A percentile compares a stretch with the other conserved stretches of the same genome.
Evolutionary conservation across 37 sponge, comb jelly and placozoan genomes (phyloP).

Genomic region (Haliclona indistincta): DNA sequence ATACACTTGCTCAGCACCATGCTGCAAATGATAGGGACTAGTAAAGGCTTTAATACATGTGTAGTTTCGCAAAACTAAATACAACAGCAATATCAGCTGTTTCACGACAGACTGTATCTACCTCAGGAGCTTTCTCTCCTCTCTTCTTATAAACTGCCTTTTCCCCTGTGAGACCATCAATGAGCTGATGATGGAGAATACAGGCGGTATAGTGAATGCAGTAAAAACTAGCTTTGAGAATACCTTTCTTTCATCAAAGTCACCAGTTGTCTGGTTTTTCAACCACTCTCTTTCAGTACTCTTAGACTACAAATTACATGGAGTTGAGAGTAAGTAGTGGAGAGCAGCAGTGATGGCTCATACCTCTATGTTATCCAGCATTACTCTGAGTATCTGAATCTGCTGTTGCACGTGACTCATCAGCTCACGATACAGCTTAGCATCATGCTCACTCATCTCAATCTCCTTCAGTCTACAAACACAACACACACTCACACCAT

Average conservation of each 20-base stretch:
- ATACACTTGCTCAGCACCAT: conserved; percentile 42
- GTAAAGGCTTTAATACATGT: background rate
- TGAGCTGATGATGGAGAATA: conserved; percentile 41
- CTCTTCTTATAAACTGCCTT: conserved; percentile 80
- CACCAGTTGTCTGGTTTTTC: conserved; percentile 87
- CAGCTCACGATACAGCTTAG: conserved; percentile 64
- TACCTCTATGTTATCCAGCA: conserved; percentile 63
- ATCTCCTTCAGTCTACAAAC: conserved; percentile 76
- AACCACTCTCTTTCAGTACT: conserved; percentile 83
- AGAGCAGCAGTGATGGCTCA: background rate
- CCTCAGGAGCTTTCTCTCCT: conserved; percentile 75
- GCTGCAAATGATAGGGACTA: background rate
- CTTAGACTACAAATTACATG: conserved; percentile 48
- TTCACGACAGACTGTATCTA: background rate
- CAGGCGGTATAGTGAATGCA: background rate
- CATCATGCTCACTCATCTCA: conserved; percentile 89
- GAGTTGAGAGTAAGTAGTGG: background rate
- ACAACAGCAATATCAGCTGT: background rate
- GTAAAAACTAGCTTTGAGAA: background rate
- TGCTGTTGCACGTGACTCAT: conserved; percentile 56
- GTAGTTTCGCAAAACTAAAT: background rate
- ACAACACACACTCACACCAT: background rate
- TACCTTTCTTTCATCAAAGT: conserved; percentile 90
- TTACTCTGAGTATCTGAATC: conserved; percentile 58
- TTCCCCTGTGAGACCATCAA: conserved; percentile 89